Percentiles rank a stretch among this genome's conserved stretches.
Evolutionary conservation across 2,888 invertebrate genomes (phyloP).

Genomic region (Seira musarum): DNA sequence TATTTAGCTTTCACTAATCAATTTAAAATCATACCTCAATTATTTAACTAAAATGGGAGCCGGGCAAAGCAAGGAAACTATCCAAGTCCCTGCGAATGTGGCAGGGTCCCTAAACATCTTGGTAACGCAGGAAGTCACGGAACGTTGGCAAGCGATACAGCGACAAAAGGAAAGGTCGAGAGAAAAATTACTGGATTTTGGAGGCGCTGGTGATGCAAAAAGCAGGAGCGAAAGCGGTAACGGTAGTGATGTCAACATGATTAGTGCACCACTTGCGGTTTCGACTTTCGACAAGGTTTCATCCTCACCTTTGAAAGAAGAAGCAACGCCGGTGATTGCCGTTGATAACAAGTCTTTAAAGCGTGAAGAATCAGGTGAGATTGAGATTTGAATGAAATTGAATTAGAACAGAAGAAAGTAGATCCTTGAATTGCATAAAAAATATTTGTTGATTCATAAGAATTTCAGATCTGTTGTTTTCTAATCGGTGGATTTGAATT

Average conservation of each 20-base stretch:
- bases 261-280: background rate
- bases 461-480: no score
- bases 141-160: slow-evolving; percentile 14
- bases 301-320: background rate
- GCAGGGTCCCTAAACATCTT: slow-evolving; percentile 16
- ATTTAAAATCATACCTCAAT: background rate
- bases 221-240: no score
- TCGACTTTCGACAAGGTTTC: background rate
- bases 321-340: no score
- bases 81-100: background rate
- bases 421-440: no score
- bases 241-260: background rate
- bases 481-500: no score
- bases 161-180: background rate
- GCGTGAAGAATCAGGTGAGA: no score
- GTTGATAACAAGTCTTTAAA: no score
- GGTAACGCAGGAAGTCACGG: slow-evolving; percentile 39
- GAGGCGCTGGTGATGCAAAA: no score
- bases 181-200: background rate
- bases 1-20: no score
- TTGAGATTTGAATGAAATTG: no score
- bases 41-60: slow-evolving; percentile 21
- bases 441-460: no score
- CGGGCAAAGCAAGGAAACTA: slow-evolving; percentile 11
- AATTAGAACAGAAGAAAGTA: no score